Conservation (phyloP, 53 echinoderm and acorn worm species). For the Antedon mediterranea region DNA sequence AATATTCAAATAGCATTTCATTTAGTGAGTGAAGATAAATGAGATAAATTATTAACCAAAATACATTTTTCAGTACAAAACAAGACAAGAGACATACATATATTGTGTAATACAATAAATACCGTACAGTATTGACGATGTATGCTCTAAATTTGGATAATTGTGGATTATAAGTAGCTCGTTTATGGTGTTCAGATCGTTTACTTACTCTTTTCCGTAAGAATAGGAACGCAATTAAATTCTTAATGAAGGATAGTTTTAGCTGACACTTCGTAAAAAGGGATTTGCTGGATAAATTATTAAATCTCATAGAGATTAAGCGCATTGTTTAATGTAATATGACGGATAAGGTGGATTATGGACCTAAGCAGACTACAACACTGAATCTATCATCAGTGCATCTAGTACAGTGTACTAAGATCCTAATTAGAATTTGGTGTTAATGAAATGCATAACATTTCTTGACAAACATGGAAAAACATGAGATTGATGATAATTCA, state of each 20-base stretch:
- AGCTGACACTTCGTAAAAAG: not conserved
- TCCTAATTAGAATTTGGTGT: not conserved
- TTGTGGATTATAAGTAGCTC: not conserved
- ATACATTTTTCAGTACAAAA: too few species aligned
- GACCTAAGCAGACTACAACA: not conserved
- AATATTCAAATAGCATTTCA: too few species aligned
- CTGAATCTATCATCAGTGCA: not conserved
- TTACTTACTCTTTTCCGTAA: not conserved
- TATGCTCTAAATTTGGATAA: not conserved
- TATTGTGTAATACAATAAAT: too few species aligned
- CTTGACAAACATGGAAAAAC: too few species aligned
- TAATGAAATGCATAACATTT: too few species aligned
- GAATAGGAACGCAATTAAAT: not conserved
- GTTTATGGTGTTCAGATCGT: not conserved
- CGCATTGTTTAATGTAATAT: not conserved
- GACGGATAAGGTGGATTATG: not conserved
- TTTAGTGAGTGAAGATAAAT: too few species aligned
- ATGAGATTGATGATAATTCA: too few species aligned
- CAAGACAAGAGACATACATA: too few species aligned
- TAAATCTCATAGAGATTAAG: not conserved
- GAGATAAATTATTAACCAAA: too few species aligned
- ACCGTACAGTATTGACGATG: not conserved
- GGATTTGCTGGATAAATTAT: not conserved
- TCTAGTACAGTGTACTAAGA: not conserved
- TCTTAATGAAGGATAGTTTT: not conserved